phyloP scores from a whole-genome alignment of 92 coral and sea anemone species.

The Pocillopora grandis region DNA sequence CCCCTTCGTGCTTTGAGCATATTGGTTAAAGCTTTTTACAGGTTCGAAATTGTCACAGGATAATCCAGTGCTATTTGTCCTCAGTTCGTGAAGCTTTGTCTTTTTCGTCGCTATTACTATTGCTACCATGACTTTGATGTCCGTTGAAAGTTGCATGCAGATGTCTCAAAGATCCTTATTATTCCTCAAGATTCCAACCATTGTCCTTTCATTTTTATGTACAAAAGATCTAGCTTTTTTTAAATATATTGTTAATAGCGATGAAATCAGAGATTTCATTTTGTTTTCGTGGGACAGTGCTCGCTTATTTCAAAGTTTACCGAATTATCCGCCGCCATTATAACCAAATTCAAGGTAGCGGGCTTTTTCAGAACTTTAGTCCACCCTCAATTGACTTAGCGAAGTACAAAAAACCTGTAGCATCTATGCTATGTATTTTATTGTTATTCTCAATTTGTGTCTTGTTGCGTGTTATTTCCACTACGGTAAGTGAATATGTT shows the following conservation, averaged over 20 bases:
- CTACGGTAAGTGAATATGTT: too few relatives aligned
- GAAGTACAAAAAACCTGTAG: slow-evolving; percentile 9
- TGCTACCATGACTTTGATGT: too few relatives aligned
- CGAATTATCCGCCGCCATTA: background rate
- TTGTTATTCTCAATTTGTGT: background rate
- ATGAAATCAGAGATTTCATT: too few relatives aligned
- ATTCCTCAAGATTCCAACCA: background rate
- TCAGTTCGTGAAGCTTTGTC: too few relatives aligned
- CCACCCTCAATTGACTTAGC: background rate
- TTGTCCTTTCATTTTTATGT: background rate
- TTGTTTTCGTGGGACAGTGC: background rate
- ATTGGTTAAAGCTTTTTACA: too few relatives aligned
- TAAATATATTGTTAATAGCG: too few relatives aligned
- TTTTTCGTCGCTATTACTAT: too few relatives aligned
- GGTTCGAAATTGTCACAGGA: too few relatives aligned
- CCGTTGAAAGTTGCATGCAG: too few relatives aligned
- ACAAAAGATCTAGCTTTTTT: background rate
- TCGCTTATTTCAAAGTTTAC: slow-evolving; percentile 7
- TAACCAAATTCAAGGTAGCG: slow-evolving; percentile 9
- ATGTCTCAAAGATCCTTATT: too few relatives aligned
- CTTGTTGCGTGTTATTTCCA: background rate
- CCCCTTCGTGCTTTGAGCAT: background rate
- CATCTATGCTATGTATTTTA: background rate
- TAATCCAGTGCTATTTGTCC: too few relatives aligned
- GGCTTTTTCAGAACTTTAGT: background rate